Conservation (phyloP, 2,113 vertebrate genomes). For the Alethe castanea region DNA sequence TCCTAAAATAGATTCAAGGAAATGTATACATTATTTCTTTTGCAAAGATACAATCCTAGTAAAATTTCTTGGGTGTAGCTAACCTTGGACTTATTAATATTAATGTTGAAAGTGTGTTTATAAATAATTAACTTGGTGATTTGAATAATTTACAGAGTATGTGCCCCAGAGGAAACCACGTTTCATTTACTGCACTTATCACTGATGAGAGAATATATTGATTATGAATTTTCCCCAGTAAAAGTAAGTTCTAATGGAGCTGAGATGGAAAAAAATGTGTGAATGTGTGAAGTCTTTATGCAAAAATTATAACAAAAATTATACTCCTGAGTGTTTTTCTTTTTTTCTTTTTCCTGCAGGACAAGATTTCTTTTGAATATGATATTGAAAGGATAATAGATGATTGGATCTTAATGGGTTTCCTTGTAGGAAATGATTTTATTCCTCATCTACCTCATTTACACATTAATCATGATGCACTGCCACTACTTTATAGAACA, state of each 20-base stretch:
- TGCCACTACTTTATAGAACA: slow-evolving; percentile 94
- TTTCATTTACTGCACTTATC: slow-evolving; percentile 97
- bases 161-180: slow-evolving; percentile 96
- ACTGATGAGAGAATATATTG: slow-evolving; percentile 98
- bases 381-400: slow-evolving; percentile 97
- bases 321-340: neutral
- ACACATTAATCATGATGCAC: slow-evolving; percentile 96
- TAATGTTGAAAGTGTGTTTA: slow-evolving; percentile 22
- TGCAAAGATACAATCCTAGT: neutral
- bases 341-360: slow-evolving; percentile 55
- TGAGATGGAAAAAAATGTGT: neutral
- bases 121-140: slow-evolving; percentile 45
- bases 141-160: slow-evolving; percentile 80
- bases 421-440: slow-evolving; percentile 98
- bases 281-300: neutral
- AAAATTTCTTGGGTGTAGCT: neutral
- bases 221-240: slow-evolving; percentile 93
- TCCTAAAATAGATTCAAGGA: neutral
- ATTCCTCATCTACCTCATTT: slow-evolving; percentile 99
- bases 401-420: slow-evolving; percentile 99
- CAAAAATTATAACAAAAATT: neutral
- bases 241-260: slow-evolving; percentile 79
- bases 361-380: slow-evolving; percentile 85
- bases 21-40: neutral
- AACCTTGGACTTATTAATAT: neutral